Percentiles rank a stretch among this genome's conserved stretches.
These are phyloP conservation scores for Calycopis cecrops DNA, from an alignment of 1,140 invertebrate species.

Conservation along the genomic window DNA sequence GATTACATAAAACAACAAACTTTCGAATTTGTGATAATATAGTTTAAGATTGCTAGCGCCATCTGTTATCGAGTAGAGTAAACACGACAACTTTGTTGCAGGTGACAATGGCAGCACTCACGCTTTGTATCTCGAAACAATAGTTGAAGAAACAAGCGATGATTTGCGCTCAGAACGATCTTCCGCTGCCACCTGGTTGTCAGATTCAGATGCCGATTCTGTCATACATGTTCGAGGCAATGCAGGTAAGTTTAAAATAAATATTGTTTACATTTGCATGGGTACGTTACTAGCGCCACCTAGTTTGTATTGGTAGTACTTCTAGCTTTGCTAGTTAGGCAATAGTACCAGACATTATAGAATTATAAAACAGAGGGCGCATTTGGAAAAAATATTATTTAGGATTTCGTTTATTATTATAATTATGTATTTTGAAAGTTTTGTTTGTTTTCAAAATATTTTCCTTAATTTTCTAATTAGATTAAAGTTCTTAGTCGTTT, in stretches of 20 bases:
- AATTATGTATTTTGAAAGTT: not conserved
- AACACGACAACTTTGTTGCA: constrained; percentile 34
- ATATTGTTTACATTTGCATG: too few species aligned
- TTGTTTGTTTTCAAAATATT: not conserved
- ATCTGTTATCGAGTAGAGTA: constrained; percentile 36
- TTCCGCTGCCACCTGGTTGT: constrained; percentile 68
- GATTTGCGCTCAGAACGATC: constrained; percentile 83
- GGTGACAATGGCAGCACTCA: constrained; percentile 67
- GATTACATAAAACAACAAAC: not conserved
- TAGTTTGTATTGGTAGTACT: too few species aligned
- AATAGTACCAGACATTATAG: too few species aligned
- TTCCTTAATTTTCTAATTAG: too few species aligned
- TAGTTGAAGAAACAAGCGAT: constrained; percentile 86
- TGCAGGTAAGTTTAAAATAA: constrained; percentile 35
- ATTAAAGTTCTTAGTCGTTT: too few species aligned
- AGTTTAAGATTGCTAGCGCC: constrained; percentile 27
- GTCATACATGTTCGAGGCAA: constrained; percentile 65
- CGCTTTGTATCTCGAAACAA: constrained; percentile 80
- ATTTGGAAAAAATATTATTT: not conserved
- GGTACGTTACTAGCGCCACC: too few species aligned
- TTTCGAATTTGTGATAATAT: not conserved
- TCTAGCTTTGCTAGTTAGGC: too few species aligned
- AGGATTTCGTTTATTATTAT: constrained; percentile 10
- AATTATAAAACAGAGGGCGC: not conserved
- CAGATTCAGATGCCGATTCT: constrained; percentile 70